Evolutionary conservation across 2,797 vertebrate genomes (phyloP).

Genomic region (Brotogeris chrysoptera): DNA sequence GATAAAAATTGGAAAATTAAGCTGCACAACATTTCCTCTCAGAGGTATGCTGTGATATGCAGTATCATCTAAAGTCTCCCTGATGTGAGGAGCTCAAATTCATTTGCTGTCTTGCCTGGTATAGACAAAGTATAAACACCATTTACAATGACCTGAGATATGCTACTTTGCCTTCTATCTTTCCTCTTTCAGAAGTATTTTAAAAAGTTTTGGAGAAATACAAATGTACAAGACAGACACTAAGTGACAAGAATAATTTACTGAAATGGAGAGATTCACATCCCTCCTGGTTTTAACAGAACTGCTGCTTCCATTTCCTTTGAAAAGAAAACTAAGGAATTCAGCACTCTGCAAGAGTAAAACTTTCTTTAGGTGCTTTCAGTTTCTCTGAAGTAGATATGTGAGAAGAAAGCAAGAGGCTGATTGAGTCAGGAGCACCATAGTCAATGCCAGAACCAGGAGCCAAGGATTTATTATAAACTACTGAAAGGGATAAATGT

Average conservation of each 20-base stretch:
- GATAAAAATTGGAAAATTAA: neutral
- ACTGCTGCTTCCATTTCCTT: neutral
- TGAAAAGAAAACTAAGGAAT: neutral
- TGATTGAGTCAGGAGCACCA: neutral
- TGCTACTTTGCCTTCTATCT: neutral
- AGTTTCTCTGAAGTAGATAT: neutral
- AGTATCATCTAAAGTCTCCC: neutral
- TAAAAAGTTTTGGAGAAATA: neutral
- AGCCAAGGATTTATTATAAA: neutral
- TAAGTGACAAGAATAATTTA: neutral
- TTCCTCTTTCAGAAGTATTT: neutral
- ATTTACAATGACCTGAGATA: neutral
- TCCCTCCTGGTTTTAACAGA: neutral
- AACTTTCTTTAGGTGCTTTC: neutral
- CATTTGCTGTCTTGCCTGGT: neutral
- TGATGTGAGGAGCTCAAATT: neutral
- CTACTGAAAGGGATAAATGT: neutral
- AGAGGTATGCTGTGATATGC: neutral
- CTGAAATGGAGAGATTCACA: neutral
- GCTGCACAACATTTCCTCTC: neutral
- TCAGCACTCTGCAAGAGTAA: neutral
- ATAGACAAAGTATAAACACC: neutral
- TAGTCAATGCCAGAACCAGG: neutral
- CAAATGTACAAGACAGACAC: neutral
- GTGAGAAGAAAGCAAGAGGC: neutral